These are phyloP conservation scores for Tetramorium parvispinum DNA, from an alignment of 1,140 invertebrate species.

Conservation along the genomic window DNA sequence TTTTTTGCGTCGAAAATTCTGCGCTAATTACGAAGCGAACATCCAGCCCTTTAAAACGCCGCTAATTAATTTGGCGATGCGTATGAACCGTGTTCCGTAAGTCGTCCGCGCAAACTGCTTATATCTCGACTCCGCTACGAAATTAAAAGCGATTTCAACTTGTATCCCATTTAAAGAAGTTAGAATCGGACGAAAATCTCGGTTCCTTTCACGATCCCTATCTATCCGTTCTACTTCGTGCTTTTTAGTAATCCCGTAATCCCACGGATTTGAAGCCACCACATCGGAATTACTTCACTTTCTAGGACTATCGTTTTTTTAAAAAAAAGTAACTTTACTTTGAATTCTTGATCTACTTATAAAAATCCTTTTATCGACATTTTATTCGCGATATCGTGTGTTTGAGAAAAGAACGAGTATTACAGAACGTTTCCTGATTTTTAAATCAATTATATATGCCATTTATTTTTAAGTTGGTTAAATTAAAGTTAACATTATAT, in stretches of 20 bases:
- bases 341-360: not conserved
- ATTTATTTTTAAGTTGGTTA: not conserved
- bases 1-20: not conserved
- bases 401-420: not conserved
- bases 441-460: not conserved
- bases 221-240: slow-evolving; percentile 11
- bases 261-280: not conserved
- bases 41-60: not conserved
- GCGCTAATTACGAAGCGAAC: not conserved
- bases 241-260: slow-evolving; percentile 2
- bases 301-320: not conserved
- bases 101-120: not conserved
- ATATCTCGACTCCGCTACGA: not conserved
- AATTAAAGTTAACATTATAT: slow-evolving; percentile 4
- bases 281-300: slow-evolving; percentile 4
- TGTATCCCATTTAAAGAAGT: slow-evolving; percentile 23
- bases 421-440: not conserved
- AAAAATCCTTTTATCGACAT: not conserved
- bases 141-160: slow-evolving; percentile 25
- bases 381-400: not conserved
- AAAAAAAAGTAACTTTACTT: not conserved
- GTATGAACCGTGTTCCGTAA: not conserved
- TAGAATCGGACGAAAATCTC: slow-evolving; percentile 28
- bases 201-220: slow-evolving; percentile 10
- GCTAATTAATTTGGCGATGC: slow-evolving; percentile 23